Conservation (phyloP, 2,888 invertebrate species). For the Diogma glabrata region DNA sequence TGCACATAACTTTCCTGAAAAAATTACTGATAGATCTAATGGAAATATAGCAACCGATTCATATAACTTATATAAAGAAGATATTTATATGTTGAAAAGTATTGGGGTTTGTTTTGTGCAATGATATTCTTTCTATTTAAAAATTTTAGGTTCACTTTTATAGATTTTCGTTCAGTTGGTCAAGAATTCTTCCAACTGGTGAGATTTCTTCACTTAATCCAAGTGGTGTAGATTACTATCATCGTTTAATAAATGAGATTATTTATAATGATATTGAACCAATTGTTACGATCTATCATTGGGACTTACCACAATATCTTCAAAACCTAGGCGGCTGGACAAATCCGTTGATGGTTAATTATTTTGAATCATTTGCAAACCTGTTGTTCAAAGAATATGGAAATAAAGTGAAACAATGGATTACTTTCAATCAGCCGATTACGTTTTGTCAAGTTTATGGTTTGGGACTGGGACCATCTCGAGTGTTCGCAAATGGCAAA, state of each 20-base stretch:
- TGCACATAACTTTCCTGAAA: too few species aligned
- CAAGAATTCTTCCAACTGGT: constrained; percentile 60
- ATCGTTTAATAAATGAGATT: constrained; percentile 59
- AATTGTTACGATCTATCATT: constrained; percentile 58
- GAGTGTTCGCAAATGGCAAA: too few species aligned
- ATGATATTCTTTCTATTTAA: too few species aligned
- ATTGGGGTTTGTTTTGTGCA: too few species aligned
- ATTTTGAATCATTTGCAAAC: constrained; percentile 52
- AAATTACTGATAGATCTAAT: too few species aligned
- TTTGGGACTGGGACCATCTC: too few species aligned
- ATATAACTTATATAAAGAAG: too few species aligned
- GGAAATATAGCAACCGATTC: too few species aligned
- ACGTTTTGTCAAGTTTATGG: too few species aligned
- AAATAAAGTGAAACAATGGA: constrained; percentile 50
- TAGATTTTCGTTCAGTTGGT: constrained; percentile 65
- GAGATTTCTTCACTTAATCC: constrained; percentile 51
- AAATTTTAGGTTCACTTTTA: too few species aligned
- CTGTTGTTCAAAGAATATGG: constrained; percentile 49
- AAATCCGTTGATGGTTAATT: constrained; percentile 50
- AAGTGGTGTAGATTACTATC: constrained; percentile 65
- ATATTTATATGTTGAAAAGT: too few species aligned
- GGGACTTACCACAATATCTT: constrained; percentile 54
- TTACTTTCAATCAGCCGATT: too few species aligned
- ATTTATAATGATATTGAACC: constrained; percentile 57
- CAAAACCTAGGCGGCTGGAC: constrained; percentile 58